Evolutionary conservation across 2,888 invertebrate genomes (phyloP), one percentile per base, ranked within the genome.

Genomic region (Sipha maydis): DNA sequence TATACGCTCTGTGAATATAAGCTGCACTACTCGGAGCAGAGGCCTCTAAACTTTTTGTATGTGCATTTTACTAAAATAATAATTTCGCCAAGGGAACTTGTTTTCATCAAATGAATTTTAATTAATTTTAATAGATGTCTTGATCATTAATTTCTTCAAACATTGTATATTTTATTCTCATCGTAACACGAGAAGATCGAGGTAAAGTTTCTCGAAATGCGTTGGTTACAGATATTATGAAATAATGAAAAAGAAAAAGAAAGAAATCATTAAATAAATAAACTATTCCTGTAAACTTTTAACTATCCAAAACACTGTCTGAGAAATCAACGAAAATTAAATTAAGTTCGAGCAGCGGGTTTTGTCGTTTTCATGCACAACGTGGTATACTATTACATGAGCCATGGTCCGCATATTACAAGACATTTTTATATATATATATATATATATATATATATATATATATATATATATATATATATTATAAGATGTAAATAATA

Each of bases 241-340:
- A 28, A 31, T 54, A 31, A 78, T 54, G 48, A 19, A 54, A 78
- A 31, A 25, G 25, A 34, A 34, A 14, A 8, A 77, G 19, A n/a
- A 48, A 48, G 28, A 48, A 28, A 28, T 25, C 7, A n/a, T 5
- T 25, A 67, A 67, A 67, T 8, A 61, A 11, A 69, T 7, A 28
- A 69, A 69, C 69, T n/a, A 69, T n/a, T 69, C 28, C 4, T 2
- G 31, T 41, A 78, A 78, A 54, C 54, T 54, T 54, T 77, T 28
- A 54, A 77, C 77, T 54, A 31, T 54, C 77, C 54, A 31, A 78
- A 78, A 78, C 78, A 54, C 78, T 54, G 78, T 78, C 54, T 54
- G 54, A 31, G 28, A 69, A 69, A 69, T 69, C 69, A 69, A 28
- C 69, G 69, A 69, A 69, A 69, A 69, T 69, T 61, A 61, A 61